phyloP scores from a whole-genome alignment of 2,797 vertebrate genomes.

The Dallia pectoralis region DNA sequence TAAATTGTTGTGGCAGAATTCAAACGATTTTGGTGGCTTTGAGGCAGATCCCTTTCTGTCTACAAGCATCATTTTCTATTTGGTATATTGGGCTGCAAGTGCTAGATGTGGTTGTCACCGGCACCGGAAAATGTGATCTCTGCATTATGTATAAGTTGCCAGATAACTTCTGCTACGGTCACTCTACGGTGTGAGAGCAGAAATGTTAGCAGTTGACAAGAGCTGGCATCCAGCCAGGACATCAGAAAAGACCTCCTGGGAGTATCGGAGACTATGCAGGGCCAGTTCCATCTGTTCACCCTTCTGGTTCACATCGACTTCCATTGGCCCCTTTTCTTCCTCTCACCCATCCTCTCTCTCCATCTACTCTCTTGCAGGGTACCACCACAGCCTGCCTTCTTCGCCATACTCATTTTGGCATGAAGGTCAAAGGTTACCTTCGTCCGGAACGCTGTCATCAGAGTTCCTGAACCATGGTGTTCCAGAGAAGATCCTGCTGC shows the following conservation, averaged over 20 bases:
- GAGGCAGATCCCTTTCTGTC: no score
- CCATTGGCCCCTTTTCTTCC: neutral
- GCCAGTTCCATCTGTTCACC: constrained; percentile 66
- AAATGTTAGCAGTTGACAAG: neutral
- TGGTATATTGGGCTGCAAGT: neutral
- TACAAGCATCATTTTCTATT: constrained; percentile 51
- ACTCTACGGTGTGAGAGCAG: constrained; percentile 18
- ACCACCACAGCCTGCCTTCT: constrained; percentile 81
- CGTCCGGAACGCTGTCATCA: constrained; percentile 73
- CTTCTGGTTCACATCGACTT: constrained; percentile 53
- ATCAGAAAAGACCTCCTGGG: constrained; percentile 63
- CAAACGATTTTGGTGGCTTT: neutral
- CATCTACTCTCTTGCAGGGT: constrained; percentile 63
- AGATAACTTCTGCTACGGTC: constrained; percentile 32
- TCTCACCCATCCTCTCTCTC: neutral
- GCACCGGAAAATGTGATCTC: no score
- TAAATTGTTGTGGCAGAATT: constrained; percentile 8
- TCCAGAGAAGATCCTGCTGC: constrained; percentile 76
- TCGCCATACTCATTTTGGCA: constrained; percentile 71
- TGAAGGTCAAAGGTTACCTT: constrained; percentile 60
- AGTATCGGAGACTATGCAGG: constrained; percentile 57
- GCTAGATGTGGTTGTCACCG: no score
- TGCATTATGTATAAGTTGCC: no score
- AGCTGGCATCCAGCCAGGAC: constrained; percentile 57
- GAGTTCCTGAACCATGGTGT: constrained; percentile 76